Evolutionary conservation across 2,797 vertebrate genomes (phyloP).

Genomic region (Crenichthys baileyi): DNA sequence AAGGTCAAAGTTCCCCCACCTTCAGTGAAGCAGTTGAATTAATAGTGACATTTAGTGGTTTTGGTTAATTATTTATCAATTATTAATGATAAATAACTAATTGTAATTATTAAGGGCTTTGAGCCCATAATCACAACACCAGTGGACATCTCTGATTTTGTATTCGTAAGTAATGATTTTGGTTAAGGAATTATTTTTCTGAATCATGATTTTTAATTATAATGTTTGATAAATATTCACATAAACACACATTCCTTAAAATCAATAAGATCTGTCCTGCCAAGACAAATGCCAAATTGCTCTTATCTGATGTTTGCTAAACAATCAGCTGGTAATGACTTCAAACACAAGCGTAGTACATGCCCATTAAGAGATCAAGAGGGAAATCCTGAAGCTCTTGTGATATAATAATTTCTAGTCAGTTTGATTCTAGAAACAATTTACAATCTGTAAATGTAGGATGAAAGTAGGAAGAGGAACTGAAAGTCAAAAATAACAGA

Average conservation of each 20-base stretch:
- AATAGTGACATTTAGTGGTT: too few species aligned
- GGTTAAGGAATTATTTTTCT: too few species aligned
- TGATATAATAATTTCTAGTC: not conserved
- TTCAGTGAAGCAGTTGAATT: too few species aligned
- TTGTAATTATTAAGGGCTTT: too few species aligned
- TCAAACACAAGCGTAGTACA: slow-evolving; percentile 35
- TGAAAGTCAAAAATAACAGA: not conserved
- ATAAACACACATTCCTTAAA: slow-evolving; percentile 43
- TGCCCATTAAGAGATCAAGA: slow-evolving; percentile 22
- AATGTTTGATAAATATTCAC: not conserved
- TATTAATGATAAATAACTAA: too few species aligned
- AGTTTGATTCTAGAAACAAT: slow-evolving; percentile 29
- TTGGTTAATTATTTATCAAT: too few species aligned
- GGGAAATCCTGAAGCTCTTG: slow-evolving; percentile 12
- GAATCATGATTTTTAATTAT: too few species aligned
- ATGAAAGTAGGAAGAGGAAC: not conserved
- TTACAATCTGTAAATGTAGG: slow-evolving; percentile 20
- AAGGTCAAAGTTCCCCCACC: too few species aligned
- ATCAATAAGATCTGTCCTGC: slow-evolving; percentile 46
- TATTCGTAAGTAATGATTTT: too few species aligned
- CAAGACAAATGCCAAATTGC: slow-evolving; percentile 74
- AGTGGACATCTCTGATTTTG: too few species aligned
- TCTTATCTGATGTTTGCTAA: slow-evolving; percentile 75
- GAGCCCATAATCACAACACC: too few species aligned
- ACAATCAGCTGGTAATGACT: slow-evolving; percentile 71